Evolutionary conservation across 1,140 invertebrate species (phyloP).

Genomic region (Pseudobourletiella spinata): DNA sequence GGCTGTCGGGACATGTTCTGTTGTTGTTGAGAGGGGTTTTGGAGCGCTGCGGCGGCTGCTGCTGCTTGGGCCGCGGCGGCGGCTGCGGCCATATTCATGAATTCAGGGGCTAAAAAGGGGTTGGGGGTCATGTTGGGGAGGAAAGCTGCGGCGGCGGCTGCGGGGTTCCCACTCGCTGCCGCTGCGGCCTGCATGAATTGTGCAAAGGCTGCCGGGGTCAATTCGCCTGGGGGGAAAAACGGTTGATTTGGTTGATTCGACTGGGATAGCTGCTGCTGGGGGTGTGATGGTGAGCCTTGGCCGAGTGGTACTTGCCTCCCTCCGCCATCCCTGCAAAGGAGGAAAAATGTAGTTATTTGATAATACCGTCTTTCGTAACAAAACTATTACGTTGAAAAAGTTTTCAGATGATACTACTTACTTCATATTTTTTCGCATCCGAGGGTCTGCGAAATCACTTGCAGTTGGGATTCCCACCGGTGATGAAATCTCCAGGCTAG

Average conservation of each 20-base stretch:
- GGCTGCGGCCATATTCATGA: background rate
- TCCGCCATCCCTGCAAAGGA: too few species aligned
- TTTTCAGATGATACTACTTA: background rate
- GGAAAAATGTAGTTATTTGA: too few species aligned
- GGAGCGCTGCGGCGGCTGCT: too few species aligned
- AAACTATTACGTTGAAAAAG: background rate
- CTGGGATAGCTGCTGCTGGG: background rate
- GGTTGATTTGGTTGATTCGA: constrained; percentile 1
- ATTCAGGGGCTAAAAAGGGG: background rate
- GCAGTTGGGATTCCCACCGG: constrained; percentile 6
- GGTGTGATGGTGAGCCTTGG: background rate
- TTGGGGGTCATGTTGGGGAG: constrained; percentile 3
- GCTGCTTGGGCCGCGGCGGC: background rate
- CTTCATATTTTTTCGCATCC: background rate
- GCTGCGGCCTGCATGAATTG: constrained; percentile 15
- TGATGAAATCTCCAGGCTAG: background rate
- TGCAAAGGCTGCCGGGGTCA: background rate
- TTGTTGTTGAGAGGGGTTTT: constrained; percentile 12
- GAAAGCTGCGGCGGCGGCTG: background rate
- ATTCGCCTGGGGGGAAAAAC: background rate
- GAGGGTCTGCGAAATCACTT: constrained; percentile 1
- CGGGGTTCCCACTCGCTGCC: background rate
- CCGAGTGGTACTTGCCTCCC: background rate
- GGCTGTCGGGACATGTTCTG: background rate
- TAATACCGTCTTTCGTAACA: too few species aligned